Percentiles rank a stretch among this genome's conserved stretches.
These are phyloP conservation scores for Valencia hispanica DNA, from an alignment of 2,797 vertebrate genomes.

Conservation along the genomic window DNA sequence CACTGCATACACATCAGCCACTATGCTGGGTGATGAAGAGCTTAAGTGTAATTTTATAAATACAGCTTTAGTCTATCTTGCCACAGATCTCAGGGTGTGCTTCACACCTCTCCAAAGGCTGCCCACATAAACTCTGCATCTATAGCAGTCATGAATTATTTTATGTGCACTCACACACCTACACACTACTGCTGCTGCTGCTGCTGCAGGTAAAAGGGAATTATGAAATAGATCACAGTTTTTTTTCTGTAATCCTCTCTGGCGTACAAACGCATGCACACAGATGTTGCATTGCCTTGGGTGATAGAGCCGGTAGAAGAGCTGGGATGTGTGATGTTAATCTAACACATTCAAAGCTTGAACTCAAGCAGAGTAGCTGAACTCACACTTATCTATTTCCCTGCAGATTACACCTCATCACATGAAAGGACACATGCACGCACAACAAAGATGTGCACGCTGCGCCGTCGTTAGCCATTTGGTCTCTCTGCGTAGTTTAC, in stretches of 20 bases:
- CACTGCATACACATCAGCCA: conserved; percentile 5
- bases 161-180: neutral
- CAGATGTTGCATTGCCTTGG: conserved; percentile 14
- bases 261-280: conserved; percentile 16
- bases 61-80: conserved; percentile 20
- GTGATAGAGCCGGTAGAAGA: conserved; percentile 23
- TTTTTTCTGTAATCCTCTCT: conserved; percentile 7
- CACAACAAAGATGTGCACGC: neutral
- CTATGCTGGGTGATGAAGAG: conserved; percentile 5
- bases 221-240: conserved; percentile 42
- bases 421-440: neutral
- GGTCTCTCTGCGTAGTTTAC: neutral
- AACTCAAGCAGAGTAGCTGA: conserved; percentile 30
- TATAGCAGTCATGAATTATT: neutral
- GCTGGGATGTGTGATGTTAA: conserved; percentile 56
- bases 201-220: conserved; percentile 39
- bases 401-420: conserved; percentile 37
- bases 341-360: conserved; percentile 53
- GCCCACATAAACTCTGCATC: conserved; percentile 11
- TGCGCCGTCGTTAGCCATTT: neutral
- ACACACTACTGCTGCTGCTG: conserved; percentile 1
- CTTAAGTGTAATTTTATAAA: conserved; percentile 31
- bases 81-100: conserved; percentile 20
- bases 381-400: conserved; percentile 48
- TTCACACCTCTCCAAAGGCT: conserved; percentile 52